These are phyloP conservation scores for Sinohyriopsis cumingii DNA, from an alignment of 2,888 invertebrate species.

Conservation along the genomic window DNA sequence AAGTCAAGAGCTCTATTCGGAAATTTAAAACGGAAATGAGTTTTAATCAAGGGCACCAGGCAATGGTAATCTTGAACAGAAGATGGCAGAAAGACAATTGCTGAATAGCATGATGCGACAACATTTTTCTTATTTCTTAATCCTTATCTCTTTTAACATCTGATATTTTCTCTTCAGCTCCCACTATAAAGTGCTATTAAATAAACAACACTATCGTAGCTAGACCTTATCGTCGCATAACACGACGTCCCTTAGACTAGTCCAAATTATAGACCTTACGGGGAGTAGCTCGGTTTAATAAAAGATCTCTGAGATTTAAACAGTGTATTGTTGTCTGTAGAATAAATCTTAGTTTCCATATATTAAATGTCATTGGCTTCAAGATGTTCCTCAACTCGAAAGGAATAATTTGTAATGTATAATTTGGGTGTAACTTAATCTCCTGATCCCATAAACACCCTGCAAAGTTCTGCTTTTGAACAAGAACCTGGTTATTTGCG, in stretches of 20 bases:
- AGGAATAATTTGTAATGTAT: conserved; percentile 50
- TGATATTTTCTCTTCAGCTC: conserved; percentile 14
- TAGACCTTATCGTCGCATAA: not conserved
- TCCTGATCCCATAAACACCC: conserved; percentile 26
- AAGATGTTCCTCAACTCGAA: conserved; percentile 28
- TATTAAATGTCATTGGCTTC: conserved; percentile 20
- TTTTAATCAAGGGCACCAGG: too few species aligned
- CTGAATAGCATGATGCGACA: conserved; percentile 24
- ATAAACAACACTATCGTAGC: conserved; percentile 15
- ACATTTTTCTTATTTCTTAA: conserved; percentile 17
- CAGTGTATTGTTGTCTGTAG: conserved; percentile 13
- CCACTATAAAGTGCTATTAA: conserved; percentile 31
- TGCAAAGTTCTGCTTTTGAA: not conserved
- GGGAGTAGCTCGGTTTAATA: conserved; percentile 19
- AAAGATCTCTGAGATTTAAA: conserved; percentile 22
- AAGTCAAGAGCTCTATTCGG: too few species aligned
- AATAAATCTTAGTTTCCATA: conserved; percentile 33
- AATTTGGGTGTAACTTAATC: conserved; percentile 43
- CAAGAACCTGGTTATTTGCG: too few species aligned
- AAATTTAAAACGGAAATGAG: too few species aligned
- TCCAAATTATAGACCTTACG: conserved; percentile 21
- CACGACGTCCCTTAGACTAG: conserved; percentile 13
- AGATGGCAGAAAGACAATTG: conserved; percentile 8
- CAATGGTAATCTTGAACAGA: too few species aligned
- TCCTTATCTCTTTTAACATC: conserved; percentile 28